Evolutionary conservation across 2,113 vertebrate species (phyloP).

Genomic region (Illadopsis cleaveri): DNA sequence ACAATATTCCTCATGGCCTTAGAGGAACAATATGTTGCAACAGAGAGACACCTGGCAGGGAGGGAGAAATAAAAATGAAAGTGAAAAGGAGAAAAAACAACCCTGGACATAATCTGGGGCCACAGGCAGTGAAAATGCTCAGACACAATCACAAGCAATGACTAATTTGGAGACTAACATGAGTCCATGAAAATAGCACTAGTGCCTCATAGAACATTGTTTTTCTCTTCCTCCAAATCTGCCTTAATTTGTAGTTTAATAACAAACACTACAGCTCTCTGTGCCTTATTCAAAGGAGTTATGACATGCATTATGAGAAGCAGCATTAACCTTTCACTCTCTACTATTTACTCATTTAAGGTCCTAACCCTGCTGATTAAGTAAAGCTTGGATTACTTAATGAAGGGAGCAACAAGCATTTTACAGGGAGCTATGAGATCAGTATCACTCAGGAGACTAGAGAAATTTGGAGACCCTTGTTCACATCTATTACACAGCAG

Average conservation of each 20-base stretch:
- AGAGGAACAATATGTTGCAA: background rate
- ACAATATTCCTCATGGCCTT: background rate
- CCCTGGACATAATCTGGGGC: background rate
- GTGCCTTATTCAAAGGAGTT: conserved; percentile 6
- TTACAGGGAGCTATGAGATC: background rate
- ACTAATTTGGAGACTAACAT: background rate
- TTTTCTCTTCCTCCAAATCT: background rate
- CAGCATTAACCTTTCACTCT: conserved; percentile 48
- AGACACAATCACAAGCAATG: background rate
- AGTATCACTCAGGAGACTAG: background rate
- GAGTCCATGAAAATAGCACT: background rate
- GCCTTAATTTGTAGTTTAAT: conserved; percentile 29
- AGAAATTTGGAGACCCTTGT: background rate
- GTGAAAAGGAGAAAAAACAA: background rate
- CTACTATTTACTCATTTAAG: conserved; percentile 42
- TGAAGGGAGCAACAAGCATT: conserved; percentile 41
- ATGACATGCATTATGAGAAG: conserved; percentile 47
- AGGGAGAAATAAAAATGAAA: background rate
- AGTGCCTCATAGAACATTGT: background rate
- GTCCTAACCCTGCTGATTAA: conserved; percentile 41
- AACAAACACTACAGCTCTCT: conserved; percentile 9
- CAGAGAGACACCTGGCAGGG: background rate
- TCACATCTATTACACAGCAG: background rate
- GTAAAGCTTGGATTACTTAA: conserved; percentile 42
- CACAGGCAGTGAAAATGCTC: background rate